These are phyloP conservation scores for Nothoprocta pentlandii DNA, from an alignment of 2,113 vertebrate species.

Conservation along the genomic window DNA sequence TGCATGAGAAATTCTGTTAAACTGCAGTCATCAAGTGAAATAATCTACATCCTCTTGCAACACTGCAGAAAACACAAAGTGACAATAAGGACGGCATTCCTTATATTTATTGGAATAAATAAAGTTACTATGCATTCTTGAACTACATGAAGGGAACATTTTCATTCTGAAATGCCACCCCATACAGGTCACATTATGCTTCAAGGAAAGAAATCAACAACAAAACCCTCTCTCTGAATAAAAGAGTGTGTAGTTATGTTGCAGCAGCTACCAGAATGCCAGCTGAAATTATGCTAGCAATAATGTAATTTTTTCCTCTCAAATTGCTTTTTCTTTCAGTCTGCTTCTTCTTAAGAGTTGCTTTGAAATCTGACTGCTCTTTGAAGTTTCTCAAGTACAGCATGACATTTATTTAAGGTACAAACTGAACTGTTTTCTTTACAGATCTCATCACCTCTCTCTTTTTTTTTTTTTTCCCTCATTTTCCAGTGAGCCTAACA, in stretches of 20 bases:
- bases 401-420: constrained; percentile 68
- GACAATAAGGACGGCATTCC: neutral
- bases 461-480: neutral
- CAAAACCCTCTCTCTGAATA: neutral
- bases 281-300: constrained; percentile 53
- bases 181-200: neutral
- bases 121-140: too few species aligned
- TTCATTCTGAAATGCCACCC: neutral
- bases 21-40: constrained; percentile 25
- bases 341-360: constrained; percentile 66
- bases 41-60: constrained; percentile 28
- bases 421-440: constrained; percentile 1
- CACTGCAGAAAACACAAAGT: neutral
- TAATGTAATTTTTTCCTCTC: constrained; percentile 35
- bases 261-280: neutral
- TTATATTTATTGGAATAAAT: neutral
- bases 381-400: constrained; percentile 65
- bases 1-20: constrained; percentile 11
- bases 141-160: neutral
- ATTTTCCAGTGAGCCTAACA: neutral
- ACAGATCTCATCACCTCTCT: constrained; percentile 4
- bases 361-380: constrained; percentile 67
- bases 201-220: neutral
- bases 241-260: neutral
- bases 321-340: constrained; percentile 61